These are phyloP conservation scores for Sceliomorpha sp. DNA, from an alignment of 2,888 invertebrate genomes.

Conservation along the genomic window DNA sequence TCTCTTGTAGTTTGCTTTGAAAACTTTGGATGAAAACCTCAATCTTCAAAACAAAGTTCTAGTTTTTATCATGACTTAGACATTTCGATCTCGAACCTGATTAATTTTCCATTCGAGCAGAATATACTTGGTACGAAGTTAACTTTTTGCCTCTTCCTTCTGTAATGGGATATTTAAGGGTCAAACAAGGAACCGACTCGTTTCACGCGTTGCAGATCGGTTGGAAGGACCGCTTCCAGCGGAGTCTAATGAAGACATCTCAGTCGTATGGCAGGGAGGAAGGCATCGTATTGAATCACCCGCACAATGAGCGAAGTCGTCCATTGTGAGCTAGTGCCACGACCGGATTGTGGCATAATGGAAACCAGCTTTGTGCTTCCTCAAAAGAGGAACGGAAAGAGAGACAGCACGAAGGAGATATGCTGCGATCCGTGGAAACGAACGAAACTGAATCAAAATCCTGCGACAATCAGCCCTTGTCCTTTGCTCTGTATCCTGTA, in stretches of 20 bases:
- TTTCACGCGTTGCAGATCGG: slow-evolving; percentile 43
- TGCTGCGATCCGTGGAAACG: neutral
- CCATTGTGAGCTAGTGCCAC: slow-evolving; percentile 57
- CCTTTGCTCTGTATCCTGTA: slow-evolving; percentile 25
- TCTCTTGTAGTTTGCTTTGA: no score
- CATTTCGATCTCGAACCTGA: neutral
- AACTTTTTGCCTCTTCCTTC: slow-evolving; percentile 7
- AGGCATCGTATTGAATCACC: slow-evolving; percentile 61
- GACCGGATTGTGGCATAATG: slow-evolving; percentile 46
- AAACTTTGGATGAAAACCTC: no score
- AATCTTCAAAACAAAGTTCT: no score
- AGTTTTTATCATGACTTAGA: neutral
- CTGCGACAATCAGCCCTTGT: slow-evolving; percentile 20
- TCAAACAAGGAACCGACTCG: slow-evolving; percentile 29
- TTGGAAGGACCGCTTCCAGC: slow-evolving; percentile 20
- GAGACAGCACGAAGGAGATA: slow-evolving; percentile 17
- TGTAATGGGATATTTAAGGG: slow-evolving; percentile 28
- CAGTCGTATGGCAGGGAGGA: slow-evolving; percentile 13
- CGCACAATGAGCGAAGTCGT: slow-evolving; percentile 71
- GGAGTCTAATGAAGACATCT: slow-evolving; percentile 63
- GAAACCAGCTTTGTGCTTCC: slow-evolving; percentile 46
- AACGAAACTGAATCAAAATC: slow-evolving; percentile 12
- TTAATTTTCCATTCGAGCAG: neutral
- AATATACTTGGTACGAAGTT: neutral
- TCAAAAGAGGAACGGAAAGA: slow-evolving; percentile 43